Percentiles rank a stretch among this genome's conserved stretches.
Conservation (phyloP, 2,797 vertebrate species). For the Pantherophis alleghaniensis region DNA sequence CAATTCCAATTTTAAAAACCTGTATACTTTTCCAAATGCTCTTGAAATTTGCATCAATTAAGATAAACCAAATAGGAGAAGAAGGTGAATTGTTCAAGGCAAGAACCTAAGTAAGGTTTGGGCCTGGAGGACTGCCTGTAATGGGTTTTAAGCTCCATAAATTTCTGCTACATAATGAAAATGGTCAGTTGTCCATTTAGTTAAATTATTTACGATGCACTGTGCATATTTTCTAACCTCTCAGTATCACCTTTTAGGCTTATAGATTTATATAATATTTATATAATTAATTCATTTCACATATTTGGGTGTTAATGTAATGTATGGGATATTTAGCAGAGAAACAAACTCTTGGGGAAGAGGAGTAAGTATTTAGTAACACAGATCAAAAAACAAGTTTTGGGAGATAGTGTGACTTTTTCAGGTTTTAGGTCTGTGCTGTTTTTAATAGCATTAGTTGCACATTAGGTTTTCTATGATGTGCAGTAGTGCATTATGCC, state of each 20-base stretch:
- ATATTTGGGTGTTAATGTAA: neutral
- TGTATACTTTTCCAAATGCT: neutral
- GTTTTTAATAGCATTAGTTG: neutral
- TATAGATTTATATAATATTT: neutral
- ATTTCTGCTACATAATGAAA: neutral
- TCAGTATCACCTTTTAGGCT: too few species aligned
- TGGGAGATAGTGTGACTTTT: neutral
- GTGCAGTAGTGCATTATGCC: neutral
- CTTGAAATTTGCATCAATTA: neutral
- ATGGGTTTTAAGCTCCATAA: neutral
- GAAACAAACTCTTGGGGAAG: neutral
- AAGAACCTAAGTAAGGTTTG: neutral
- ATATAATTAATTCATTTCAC: neutral
- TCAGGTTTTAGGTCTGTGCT: neutral
- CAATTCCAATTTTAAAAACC: neutral
- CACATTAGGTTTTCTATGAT: neutral
- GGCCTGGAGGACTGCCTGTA: neutral
- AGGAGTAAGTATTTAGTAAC: neutral
- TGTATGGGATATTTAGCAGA: neutral
- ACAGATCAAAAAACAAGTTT: too few species aligned
- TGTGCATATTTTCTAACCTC: neutral
- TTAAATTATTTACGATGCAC: neutral
- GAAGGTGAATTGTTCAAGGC: neutral
- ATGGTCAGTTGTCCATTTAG: neutral
- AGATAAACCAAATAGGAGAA: neutral